Evolutionary conservation across 2,113 vertebrate genomes (phyloP).

Genomic region (Hemicordylus capensis): DNA sequence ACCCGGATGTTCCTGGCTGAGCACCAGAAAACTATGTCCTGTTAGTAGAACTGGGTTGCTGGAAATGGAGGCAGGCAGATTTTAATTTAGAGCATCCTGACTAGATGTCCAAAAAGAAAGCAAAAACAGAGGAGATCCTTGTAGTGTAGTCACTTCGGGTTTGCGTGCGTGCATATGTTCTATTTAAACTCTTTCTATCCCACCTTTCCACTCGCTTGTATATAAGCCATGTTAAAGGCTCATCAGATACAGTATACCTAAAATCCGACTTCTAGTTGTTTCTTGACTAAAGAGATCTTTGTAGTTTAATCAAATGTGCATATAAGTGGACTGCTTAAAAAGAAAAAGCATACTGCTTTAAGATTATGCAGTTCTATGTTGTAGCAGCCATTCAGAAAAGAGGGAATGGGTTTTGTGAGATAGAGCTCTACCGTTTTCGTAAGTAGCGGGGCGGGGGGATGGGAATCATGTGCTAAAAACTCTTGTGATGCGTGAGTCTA

Average conservation of each 20-base stretch:
- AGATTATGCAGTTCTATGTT: neutral
- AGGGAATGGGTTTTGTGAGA: no score
- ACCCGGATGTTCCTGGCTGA: neutral
- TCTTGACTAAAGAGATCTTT: neutral
- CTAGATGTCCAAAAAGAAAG: neutral
- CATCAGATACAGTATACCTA: neutral
- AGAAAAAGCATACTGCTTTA: neutral
- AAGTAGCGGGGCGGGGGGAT: no score
- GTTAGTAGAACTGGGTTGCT: neutral
- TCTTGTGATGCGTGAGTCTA: no score
- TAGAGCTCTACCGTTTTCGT: no score
- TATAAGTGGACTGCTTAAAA: neutral
- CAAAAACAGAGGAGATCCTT: neutral
- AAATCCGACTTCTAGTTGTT: neutral
- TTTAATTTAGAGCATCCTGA: neutral
- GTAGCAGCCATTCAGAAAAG: no score
- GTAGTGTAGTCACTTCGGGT: neutral
- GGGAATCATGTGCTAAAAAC: no score
- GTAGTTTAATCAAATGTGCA: neutral
- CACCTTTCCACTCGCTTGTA: conserved; percentile 2
- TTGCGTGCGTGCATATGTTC: neutral
- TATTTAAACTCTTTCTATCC: neutral
- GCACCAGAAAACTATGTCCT: neutral
- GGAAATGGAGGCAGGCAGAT: neutral
- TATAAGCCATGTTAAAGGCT: neutral